Conservation (phyloP, 2,113 vertebrate genomes). For the Xenotilapia caudafasciata region DNA sequence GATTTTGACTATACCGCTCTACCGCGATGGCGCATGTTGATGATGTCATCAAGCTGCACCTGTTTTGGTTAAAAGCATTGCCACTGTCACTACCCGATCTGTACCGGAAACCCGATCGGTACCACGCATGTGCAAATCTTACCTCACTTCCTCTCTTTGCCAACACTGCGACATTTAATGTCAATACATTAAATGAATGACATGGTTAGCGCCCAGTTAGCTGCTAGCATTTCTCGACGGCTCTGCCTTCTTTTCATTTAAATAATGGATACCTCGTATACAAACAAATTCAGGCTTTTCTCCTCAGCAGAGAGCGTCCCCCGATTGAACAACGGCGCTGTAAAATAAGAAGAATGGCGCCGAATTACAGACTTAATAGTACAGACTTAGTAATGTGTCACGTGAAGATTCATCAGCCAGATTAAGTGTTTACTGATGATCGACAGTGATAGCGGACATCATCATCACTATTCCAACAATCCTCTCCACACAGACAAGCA, state of each 20-base stretch:
- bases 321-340: not conserved
- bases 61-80: not conserved
- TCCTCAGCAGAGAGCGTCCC: not conserved
- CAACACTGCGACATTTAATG: not conserved
- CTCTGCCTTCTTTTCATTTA: not conserved
- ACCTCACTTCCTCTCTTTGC: not conserved
- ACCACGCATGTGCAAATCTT: not conserved
- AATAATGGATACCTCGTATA: not conserved
- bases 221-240: not conserved
- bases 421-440: not conserved
- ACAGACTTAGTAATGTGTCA: not conserved
- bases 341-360: not conserved
- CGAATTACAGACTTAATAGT: fast-evolving
- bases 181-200: too few species aligned
- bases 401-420: not conserved
- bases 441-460: fast-evolving
- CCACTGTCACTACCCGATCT: not conserved
- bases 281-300: not conserved
- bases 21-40: not conserved
- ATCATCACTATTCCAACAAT: not conserved
- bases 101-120: fast-evolving
- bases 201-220: fast-evolving
- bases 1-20: not conserved
- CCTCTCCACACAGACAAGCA: fast-evolving
- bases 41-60: not conserved